Percentiles rank a stretch among this genome's conserved stretches.
Conservation (phyloP, 2,797 vertebrate genomes). For the Cyclopterus lumpus region DNA sequence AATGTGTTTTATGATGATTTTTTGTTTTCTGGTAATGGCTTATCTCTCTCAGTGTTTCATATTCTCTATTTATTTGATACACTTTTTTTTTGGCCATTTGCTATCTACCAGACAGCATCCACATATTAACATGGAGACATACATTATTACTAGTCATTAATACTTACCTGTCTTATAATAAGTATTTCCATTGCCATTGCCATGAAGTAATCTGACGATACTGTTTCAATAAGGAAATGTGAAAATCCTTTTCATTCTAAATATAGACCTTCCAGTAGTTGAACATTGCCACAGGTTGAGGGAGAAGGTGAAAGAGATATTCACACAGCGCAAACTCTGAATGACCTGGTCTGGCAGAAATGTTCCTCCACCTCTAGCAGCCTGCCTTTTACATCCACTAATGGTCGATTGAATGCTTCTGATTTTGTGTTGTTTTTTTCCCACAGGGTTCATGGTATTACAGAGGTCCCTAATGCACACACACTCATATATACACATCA, state of each 20-base stretch:
- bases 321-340: constrained; percentile 37
- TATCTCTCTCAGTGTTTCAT: not conserved
- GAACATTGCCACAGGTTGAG: constrained; percentile 9
- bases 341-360: constrained; percentile 35
- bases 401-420: constrained; percentile 10
- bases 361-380: not conserved
- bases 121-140: not conserved
- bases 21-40: not conserved
- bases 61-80: not conserved
- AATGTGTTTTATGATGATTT: not conserved
- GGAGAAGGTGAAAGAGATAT: constrained; percentile 32
- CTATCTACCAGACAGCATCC: not conserved
- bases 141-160: not conserved
- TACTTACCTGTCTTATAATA: not conserved
- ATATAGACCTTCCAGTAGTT: not conserved
- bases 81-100: not conserved
- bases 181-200: not conserved
- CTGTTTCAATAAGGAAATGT: not conserved
- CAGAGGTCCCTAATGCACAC: not conserved
- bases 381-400: constrained; percentile 6
- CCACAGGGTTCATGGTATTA: not conserved
- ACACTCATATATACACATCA: not conserved
- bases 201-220: not conserved
- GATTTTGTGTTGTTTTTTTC: not conserved
- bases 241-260: not conserved